phyloP scores from a whole-genome alignment of 2,113 vertebrate genomes.

The Nettapus auritus region DNA sequence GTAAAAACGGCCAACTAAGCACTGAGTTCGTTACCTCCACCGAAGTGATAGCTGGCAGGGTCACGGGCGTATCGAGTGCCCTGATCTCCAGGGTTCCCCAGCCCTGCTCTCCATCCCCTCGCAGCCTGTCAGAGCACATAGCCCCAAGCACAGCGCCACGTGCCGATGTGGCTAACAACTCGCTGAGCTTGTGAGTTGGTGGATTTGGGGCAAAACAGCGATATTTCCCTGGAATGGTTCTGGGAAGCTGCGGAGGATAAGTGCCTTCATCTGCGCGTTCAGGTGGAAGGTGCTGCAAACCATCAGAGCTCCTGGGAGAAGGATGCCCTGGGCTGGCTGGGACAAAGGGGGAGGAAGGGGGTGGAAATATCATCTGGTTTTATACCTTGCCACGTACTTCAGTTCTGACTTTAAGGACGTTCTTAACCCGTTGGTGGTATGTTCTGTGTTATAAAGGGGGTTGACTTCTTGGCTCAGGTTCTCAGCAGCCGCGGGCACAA shows the following conservation, averaged over 20 bases:
- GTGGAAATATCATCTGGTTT: background rate
- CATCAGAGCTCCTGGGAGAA: background rate
- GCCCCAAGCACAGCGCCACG: background rate
- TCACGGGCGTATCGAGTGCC: background rate
- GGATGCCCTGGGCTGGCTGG: background rate
- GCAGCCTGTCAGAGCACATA: background rate
- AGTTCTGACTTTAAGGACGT: background rate
- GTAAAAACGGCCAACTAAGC: background rate
- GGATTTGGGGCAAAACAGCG: background rate
- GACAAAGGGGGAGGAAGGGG: background rate
- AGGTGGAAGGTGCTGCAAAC: background rate
- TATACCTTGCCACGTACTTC: background rate
- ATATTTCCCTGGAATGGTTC: background rate
- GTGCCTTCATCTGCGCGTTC: background rate
- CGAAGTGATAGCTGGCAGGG: background rate
- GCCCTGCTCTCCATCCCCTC: background rate
- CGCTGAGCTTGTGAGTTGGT: accelerated
- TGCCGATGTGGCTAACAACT: background rate
- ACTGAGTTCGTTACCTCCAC: background rate
- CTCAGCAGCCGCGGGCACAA: background rate
- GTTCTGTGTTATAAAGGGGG: background rate
- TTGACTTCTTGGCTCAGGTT: background rate
- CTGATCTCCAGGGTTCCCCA: background rate
- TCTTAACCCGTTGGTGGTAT: background rate
- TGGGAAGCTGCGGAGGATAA: accelerated